A percentile compares a stretch with the other conserved stretches of the same genome.
Evolutionary conservation across 2,113 vertebrate species (phyloP).

Genomic region (Ammodytes marinus): DNA sequence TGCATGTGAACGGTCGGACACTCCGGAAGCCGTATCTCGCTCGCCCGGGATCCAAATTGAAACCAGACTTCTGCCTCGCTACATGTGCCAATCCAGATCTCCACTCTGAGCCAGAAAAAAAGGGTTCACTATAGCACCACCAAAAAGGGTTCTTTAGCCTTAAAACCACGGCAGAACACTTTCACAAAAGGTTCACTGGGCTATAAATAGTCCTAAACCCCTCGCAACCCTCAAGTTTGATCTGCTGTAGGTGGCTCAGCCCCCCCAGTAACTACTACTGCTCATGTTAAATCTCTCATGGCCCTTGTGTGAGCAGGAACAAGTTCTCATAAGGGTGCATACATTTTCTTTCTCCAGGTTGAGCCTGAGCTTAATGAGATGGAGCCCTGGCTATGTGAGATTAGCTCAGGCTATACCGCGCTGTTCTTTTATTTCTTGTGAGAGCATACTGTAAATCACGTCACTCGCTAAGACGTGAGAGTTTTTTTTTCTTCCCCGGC

Average conservation of each 20-base stretch:
- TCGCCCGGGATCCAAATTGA: conserved; percentile 48
- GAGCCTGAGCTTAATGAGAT: conserved; percentile 25
- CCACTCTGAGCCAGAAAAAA: conserved; percentile 5
- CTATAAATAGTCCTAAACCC: conserved; percentile 33
- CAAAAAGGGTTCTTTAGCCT: conserved; percentile 21
- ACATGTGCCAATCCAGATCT: conserved; percentile 50
- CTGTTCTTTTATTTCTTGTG: conserved; percentile 15
- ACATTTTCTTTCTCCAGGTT: not conserved
- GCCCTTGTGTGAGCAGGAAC: conserved; percentile 15
- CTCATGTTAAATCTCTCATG: not conserved
- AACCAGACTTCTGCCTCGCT: conserved; percentile 59
- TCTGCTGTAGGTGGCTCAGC: not conserved
- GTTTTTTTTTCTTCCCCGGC: not conserved
- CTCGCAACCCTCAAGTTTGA: not conserved
- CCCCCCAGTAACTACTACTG: not conserved
- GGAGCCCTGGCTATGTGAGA: conserved; percentile 26
- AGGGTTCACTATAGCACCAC: conserved; percentile 10
- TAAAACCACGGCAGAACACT: not conserved
- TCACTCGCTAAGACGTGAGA: not conserved
- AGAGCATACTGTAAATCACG: conserved; percentile 13
- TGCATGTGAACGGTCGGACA: conserved; percentile 36
- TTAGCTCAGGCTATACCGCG: conserved; percentile 28
- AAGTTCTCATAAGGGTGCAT: not conserved
- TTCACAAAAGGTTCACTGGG: not conserved
- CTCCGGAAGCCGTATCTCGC: conserved; percentile 34